Evolutionary conservation across 2,797 vertebrate genomes (phyloP).

Genomic region (Capromys pilorides): DNA sequence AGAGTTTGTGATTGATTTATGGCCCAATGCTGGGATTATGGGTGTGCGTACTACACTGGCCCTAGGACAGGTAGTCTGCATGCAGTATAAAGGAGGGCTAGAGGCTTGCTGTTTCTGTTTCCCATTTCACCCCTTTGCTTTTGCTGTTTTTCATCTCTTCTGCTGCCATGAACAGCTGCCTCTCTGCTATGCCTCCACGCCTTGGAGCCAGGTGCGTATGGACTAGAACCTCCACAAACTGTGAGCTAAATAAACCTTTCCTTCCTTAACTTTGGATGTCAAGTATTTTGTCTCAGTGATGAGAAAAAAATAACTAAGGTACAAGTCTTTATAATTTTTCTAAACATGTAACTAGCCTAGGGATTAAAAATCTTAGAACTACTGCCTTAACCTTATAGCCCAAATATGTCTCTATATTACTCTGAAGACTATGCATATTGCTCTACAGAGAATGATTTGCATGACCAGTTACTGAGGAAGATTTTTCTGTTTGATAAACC

Average conservation of each 20-base stretch:
- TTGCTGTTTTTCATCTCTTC: background rate
- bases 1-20: background rate
- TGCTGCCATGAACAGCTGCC: background rate
- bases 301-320: background rate
- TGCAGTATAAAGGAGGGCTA: background rate
- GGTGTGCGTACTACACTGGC: background rate
- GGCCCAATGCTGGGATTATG: background rate
- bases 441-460: background rate
- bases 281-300: background rate
- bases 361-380: background rate
- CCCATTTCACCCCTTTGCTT: background rate
- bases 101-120: background rate
- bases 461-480: background rate
- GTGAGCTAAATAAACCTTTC: background rate
- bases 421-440: constrained; percentile 19
- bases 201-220: background rate
- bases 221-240: background rate
- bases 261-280: background rate
- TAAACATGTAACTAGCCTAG: background rate
- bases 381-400: background rate
- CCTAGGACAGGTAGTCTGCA: background rate
- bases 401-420: constrained; percentile 40
- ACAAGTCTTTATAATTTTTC: constrained; percentile 27
- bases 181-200: background rate
- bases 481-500: constrained; percentile 29